Conservation (phyloP, 2,888 invertebrate species). For the Pemphredon lugubris region DNA sequence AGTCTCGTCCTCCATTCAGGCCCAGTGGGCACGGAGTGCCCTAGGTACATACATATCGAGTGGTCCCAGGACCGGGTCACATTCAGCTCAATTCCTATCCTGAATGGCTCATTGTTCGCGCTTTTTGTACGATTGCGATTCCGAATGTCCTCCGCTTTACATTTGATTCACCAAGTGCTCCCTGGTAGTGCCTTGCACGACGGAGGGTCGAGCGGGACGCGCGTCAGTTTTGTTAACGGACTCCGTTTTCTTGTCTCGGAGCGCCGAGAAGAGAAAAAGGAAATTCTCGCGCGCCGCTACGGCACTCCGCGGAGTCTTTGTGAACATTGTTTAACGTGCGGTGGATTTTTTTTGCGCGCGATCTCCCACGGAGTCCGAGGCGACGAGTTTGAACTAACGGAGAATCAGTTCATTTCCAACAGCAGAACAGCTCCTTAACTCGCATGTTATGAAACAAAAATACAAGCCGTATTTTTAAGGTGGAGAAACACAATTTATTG, state of each 20-base stretch:
- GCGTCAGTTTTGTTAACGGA: conserved; percentile 67
- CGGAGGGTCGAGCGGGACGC: conserved; percentile 40
- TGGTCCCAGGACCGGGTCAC: conserved; percentile 60
- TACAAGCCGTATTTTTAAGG: too few relatives aligned
- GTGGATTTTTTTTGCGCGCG: conserved; percentile 28
- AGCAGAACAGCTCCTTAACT: too few relatives aligned
- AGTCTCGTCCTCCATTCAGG: conserved; percentile 64
- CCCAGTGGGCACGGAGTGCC: conserved; percentile 55
- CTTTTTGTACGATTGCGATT: conserved; percentile 72
- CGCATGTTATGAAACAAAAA: too few relatives aligned
- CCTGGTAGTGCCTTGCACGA: conserved; percentile 6
- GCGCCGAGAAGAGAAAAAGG: conserved; percentile 28
- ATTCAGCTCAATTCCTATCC: conserved; percentile 66
- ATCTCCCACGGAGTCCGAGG: not conserved
- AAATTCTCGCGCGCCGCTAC: conserved; percentile 56
- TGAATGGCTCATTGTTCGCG: conserved; percentile 74
- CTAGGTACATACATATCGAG: conserved; percentile 52
- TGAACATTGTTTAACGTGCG: conserved; percentile 39
- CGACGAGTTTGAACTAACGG: too few relatives aligned
- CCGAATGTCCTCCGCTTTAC: conserved; percentile 61
- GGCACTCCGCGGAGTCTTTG: conserved; percentile 57
- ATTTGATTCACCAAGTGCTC: conserved; percentile 50
- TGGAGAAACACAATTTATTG: too few relatives aligned
- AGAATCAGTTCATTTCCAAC: too few relatives aligned
- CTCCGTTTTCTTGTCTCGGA: conserved; percentile 36